phyloP scores from a whole-genome alignment of 2,113 vertebrate genomes.

The Myrmophylax atrothorax region DNA sequence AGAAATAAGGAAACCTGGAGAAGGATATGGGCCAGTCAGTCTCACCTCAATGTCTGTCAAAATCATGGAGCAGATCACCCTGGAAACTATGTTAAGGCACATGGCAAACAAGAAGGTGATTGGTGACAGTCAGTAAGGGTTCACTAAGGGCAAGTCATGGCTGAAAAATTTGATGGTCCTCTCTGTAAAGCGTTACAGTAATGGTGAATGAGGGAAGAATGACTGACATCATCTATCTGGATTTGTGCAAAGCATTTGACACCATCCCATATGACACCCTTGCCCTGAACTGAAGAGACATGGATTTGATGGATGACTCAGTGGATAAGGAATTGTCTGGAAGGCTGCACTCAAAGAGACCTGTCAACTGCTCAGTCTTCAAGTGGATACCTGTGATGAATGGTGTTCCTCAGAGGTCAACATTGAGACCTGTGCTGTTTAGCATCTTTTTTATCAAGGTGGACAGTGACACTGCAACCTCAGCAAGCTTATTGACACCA shows the following conservation, averaged over 20 bases:
- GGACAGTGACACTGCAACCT: background rate
- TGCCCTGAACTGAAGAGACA: background rate
- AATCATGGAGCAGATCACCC: background rate
- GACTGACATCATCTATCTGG: background rate
- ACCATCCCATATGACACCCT: too few relatives aligned
- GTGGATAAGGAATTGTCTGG: too few relatives aligned
- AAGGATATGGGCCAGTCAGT: background rate
- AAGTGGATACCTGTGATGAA: background rate
- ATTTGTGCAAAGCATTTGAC: background rate
- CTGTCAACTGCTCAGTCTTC: too few relatives aligned
- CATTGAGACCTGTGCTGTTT: fast-evolving
- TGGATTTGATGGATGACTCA: background rate
- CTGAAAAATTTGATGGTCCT: background rate
- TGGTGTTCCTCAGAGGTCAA: background rate
- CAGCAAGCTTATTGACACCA: background rate
- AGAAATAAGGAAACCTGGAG: background rate
- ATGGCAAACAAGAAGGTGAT: too few relatives aligned
- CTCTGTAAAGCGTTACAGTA: background rate
- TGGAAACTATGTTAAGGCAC: background rate
- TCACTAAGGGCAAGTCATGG: background rate
- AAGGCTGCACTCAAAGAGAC: background rate
- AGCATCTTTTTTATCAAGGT: background rate
- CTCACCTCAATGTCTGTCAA: background rate
- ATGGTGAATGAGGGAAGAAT: background rate
- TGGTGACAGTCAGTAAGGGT: background rate